These are phyloP conservation scores for Periophthalmus modestus DNA, from an alignment of 2,113 vertebrate genomes.

Conservation along the genomic window DNA sequence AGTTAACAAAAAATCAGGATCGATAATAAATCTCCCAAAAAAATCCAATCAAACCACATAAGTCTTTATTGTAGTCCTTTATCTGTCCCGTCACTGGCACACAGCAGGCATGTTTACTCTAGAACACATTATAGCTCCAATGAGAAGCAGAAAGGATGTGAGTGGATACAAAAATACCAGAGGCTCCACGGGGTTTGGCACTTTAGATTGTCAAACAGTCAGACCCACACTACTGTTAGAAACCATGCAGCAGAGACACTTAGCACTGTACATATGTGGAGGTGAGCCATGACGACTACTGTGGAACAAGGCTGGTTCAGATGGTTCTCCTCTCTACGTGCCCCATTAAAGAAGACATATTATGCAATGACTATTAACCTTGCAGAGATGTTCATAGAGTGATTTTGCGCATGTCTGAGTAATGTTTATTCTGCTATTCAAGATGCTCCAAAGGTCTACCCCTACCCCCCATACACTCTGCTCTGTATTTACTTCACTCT, in stretches of 20 bases:
- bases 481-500: too few relatives aligned
- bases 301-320: neutral
- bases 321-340: neutral
- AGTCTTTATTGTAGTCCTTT: slow-evolving; percentile 30
- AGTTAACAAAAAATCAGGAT: neutral
- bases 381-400: too few relatives aligned
- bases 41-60: slow-evolving; percentile 46
- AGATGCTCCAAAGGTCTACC: too few relatives aligned
- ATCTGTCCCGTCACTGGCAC: slow-evolving; percentile 34
- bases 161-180: slow-evolving; percentile 72
- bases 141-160: slow-evolving; percentile 60
- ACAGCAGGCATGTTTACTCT: slow-evolving; percentile 37
- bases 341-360: too few relatives aligned
- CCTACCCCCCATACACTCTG: too few relatives aligned
- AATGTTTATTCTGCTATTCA: too few relatives aligned
- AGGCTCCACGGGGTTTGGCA: slow-evolving; percentile 46
- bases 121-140: slow-evolving; percentile 34
- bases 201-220: slow-evolving; percentile 54
- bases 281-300: neutral
- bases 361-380: too few relatives aligned
- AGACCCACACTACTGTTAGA: slow-evolving; percentile 19
- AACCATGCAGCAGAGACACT: slow-evolving; percentile 48
- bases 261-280: slow-evolving; percentile 7
- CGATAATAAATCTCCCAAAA: neutral
- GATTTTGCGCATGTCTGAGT: too few relatives aligned